These are phyloP conservation scores for Apamea monoglypha DNA, from an alignment of 2,888 invertebrate genomes.

Conservation along the genomic window DNA sequence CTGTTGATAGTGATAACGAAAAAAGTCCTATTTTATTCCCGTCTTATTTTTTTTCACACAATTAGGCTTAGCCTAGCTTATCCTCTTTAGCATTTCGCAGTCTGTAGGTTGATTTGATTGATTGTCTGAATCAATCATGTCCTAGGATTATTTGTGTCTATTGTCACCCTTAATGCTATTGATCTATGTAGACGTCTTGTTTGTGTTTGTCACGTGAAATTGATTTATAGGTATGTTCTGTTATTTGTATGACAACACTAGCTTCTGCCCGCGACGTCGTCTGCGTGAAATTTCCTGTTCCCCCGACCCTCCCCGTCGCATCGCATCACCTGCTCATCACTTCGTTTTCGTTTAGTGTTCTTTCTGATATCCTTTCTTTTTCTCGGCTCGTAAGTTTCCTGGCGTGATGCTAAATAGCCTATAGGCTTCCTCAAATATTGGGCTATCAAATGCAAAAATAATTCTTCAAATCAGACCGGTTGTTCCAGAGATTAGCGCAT, in stretches of 20 bases:
- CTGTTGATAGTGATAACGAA: not conserved
- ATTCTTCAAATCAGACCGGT: no score
- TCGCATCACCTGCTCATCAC: no score
- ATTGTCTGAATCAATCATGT: slow-evolving; percentile 43
- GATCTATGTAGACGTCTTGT: slow-evolving; percentile 19
- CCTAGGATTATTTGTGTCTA: slow-evolving; percentile 28
- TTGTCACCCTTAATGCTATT: slow-evolving; percentile 40
- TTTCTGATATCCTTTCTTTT: no score
- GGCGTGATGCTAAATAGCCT: no score
- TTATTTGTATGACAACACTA: slow-evolving; percentile 1
- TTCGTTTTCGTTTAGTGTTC: no score
- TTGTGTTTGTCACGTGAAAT: slow-evolving; percentile 24
- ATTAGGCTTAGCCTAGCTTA: slow-evolving; percentile 27
- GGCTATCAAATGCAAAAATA: no score
- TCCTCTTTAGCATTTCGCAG: slow-evolving; percentile 20
- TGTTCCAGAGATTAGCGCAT: no score
- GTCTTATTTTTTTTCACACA: not conserved
- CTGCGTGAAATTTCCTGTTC: no score
- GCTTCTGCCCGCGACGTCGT: no score
- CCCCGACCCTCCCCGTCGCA: no score
- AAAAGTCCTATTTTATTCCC: slow-evolving; percentile 1
- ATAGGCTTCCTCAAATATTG: no score
- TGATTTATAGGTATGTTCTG: slow-evolving; percentile 17
- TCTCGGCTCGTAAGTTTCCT: no score
- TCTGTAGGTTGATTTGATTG: slow-evolving; percentile 37